Base-by-base conservation (phyloP, 1,140 invertebrate species). In the Hylyphantes graminicola region DNA sequence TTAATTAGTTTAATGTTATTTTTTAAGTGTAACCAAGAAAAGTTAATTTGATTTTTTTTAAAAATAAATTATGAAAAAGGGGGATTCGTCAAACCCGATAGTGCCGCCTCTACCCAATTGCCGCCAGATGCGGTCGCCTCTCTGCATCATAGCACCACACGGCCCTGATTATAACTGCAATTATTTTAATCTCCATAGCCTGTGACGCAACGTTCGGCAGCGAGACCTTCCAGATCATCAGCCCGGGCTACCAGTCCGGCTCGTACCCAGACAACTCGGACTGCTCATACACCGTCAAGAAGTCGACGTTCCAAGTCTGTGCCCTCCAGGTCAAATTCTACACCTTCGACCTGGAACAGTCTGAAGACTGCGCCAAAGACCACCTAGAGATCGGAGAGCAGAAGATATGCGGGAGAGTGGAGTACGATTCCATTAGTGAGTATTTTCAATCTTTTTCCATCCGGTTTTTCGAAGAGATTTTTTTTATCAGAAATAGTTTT, bases 271-370 rank as follows among this genome's bases (percentile, higher is more conserved):
- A 86, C 51, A 84, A 81, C 13, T 11, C 73, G 3, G 87, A 88
- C 19, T 88, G 87, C 21, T 21, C 75, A 19, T 88, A 88, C 59
- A 72, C 82, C 2, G 68, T 88, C 4, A 72, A 84, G 35, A 87
- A 87, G 51, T 76, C 65, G 11, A 77, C 74, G 13, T 86, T 76
- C 19, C 79, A 87, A 53, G 80, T 88, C 11, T 88, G 87, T 67
- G 87, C 87, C 8, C 53, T 88, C 0, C 87, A 88, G 61, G 78
- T 88, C 8, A 85, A 84, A n/a, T 88, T 86, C 70, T 85, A 86
- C 59, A 64, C 78, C 2, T 88, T 88, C 61, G 83, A 87, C 53
- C 50, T 88, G 10, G 87, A 88, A 75, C 86, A 88, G 61, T 87
- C 87, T 7, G 64, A 63, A 6, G 79, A 87, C 57, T 88, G 87